phyloP scores from a whole-genome alignment of 2,113 vertebrate species.

The Rana temporaria region DNA sequence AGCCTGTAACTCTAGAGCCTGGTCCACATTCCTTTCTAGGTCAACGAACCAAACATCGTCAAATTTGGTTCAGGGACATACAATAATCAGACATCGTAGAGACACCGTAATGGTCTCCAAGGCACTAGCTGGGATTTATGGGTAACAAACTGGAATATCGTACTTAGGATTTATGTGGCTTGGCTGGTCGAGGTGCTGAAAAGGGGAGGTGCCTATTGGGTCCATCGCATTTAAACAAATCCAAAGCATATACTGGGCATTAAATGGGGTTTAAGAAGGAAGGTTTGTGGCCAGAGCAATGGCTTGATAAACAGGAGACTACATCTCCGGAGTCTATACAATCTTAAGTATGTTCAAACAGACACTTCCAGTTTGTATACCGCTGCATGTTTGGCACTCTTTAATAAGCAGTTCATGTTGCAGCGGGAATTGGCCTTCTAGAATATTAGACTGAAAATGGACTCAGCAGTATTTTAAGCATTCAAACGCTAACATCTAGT shows the following conservation, averaged over 20 bases:
- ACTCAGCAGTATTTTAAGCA: neutral
- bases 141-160: conserved; percentile 19
- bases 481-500: neutral
- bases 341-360: neutral
- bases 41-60: conserved; percentile 49
- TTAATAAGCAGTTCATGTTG: neutral
- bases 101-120: conserved; percentile 31
- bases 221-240: neutral
- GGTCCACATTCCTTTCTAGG: conserved; percentile 46
- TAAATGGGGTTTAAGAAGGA: conserved; percentile 29
- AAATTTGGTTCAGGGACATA: conserved; percentile 39
- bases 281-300: conserved; percentile 32
- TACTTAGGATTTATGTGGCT: conserved; percentile 34
- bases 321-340: conserved; percentile 22
- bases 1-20: conserved; percentile 50
- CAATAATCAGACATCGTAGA: conserved; percentile 23
- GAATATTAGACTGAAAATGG: neutral
- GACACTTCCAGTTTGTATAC: neutral
- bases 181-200: conserved; percentile 36
- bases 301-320: conserved; percentile 26
- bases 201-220: neutral
- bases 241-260: conserved; percentile 28
- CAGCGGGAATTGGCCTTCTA: neutral
- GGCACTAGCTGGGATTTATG: conserved; percentile 2
- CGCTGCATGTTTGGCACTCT: neutral